phyloP scores from a whole-genome alignment of 2,797 vertebrate species.

The Meda fulgida region DNA sequence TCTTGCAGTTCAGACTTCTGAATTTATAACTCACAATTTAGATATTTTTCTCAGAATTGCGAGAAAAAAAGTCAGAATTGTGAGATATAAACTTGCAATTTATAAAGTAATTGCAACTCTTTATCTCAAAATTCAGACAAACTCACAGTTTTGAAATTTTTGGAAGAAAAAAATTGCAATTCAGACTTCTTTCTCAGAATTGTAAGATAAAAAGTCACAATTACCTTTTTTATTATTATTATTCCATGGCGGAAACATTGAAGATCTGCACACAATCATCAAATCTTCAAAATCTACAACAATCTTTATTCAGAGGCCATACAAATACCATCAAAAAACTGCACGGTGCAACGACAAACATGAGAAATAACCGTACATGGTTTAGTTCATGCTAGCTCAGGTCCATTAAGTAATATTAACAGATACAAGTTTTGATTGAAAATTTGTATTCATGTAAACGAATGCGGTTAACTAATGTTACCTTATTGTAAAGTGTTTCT shows the following conservation, averaged over 20 bases:
- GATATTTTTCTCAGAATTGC: too few species aligned
- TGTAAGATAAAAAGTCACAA: neutral
- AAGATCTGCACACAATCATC: neutral
- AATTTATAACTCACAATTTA: too few species aligned
- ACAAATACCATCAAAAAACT: neutral
- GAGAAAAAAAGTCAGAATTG: neutral
- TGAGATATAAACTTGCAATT: neutral
- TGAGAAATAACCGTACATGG: neutral
- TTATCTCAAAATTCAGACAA: neutral
- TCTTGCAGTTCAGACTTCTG: too few species aligned
- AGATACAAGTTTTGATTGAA: neutral
- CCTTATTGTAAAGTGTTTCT: neutral
- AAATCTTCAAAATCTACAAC: too few species aligned
- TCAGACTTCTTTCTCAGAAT: neutral
- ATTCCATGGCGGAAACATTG: neutral
- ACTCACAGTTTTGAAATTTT: too few species aligned
- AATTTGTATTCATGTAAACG: neutral
- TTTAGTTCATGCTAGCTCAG: neutral
- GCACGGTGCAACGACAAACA: neutral
- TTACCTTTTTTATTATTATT: neutral
- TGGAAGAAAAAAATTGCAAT: neutral
- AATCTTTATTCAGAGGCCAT: neutral
- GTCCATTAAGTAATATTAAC: neutral
- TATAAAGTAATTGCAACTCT: neutral
- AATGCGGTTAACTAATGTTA: neutral